These are phyloP conservation scores for Hypolimnas misippus DNA, from an alignment of 2,888 invertebrate species.

Conservation along the genomic window DNA sequence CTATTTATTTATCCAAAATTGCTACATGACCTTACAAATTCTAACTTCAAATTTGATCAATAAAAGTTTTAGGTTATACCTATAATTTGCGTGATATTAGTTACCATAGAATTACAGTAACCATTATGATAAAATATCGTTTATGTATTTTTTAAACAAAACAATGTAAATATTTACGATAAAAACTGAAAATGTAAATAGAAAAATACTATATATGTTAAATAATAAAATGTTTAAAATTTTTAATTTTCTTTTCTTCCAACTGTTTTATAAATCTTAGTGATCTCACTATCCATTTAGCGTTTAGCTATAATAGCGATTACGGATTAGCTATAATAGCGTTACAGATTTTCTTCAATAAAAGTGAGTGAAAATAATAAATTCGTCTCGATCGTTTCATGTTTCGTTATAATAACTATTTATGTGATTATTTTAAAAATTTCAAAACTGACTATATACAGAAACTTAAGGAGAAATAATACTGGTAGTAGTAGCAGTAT, in stretches of 20 bases:
- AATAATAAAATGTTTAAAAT: slow-evolving; percentile 57
- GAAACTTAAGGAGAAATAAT: no score
- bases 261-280: no score
- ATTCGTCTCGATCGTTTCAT: not conserved
- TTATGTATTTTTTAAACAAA: slow-evolving; percentile 48
- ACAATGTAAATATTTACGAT: slow-evolving; percentile 71
- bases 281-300: no score
- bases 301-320: not conserved
- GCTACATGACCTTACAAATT: slow-evolving; percentile 15
- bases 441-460: no score
- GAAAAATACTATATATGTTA: slow-evolving; percentile 58
- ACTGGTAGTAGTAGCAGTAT: no score
- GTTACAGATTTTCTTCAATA: not conserved
- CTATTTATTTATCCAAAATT: slow-evolving; percentile 56
- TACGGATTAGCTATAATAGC: not conserved
- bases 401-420: not conserved
- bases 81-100: slow-evolving; percentile 74
- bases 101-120: slow-evolving; percentile 67
- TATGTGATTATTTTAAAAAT: no score
- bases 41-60: not conserved
- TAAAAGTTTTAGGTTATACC: slow-evolving; percentile 33
- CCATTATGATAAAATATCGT: slow-evolving; percentile 39
- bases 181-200: slow-evolving; percentile 72
- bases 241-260: not conserved
- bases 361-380: not conserved